A percentile compares a stretch with the other conserved stretches of the same genome.
Evolutionary conservation across 1,140 invertebrate genomes (phyloP).

Genomic region (Ladona fulva): DNA sequence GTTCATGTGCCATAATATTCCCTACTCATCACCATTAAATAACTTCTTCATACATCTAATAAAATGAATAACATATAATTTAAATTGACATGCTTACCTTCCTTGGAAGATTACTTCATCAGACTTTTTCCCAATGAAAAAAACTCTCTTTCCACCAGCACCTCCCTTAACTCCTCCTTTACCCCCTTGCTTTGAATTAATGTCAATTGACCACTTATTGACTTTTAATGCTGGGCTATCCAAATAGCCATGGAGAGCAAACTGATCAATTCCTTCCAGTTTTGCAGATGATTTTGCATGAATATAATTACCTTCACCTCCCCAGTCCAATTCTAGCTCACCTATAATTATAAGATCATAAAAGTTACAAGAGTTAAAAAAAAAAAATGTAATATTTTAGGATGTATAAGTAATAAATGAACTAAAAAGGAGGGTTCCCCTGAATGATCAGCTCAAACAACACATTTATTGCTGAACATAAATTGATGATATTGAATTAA

Average conservation of each 20-base stretch:
- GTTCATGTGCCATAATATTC: no score
- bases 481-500: no score
- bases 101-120: slow-evolving; percentile 57
- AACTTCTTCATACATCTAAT: no score
- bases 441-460: no score
- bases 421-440: no score
- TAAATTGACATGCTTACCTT: slow-evolving; percentile 37
- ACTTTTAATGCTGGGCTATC: slow-evolving; percentile 55
- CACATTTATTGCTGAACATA: no score
- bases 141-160: slow-evolving; percentile 43
- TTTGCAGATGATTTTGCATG: slow-evolving; percentile 42
- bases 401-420: no score
- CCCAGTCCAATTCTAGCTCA: slow-evolving; percentile 30
- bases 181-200: slow-evolving; percentile 44
- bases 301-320: slow-evolving; percentile 18
- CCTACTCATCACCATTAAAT: no score
- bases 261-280: slow-evolving; percentile 52
- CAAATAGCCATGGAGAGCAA: slow-evolving; percentile 48
- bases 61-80: no score
- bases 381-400: no score
- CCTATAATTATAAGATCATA: no score
- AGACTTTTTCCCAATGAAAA: slow-evolving; percentile 49
- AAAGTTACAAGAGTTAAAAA: no score
- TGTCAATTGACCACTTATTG: slow-evolving; percentile 53
- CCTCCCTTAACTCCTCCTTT: slow-evolving; percentile 33